phyloP scores from a whole-genome alignment of 2,888 invertebrate genomes.

The Drosophila multiciliata region DNA sequence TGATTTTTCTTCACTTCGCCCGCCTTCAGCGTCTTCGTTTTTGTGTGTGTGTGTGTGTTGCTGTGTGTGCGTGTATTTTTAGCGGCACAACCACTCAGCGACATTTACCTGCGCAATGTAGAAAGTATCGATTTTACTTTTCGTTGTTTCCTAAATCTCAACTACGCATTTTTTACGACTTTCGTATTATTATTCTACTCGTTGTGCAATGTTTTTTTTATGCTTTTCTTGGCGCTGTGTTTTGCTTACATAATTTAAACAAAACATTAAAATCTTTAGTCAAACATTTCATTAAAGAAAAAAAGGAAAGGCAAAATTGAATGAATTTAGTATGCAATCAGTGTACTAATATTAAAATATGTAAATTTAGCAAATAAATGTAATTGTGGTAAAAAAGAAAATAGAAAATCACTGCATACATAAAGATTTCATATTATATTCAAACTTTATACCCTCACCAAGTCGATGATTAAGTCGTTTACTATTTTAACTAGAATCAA shows the following conservation, averaged over 20 bases:
- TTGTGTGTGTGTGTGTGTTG: neutral
- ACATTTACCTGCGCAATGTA: conserved; percentile 41
- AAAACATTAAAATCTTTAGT: neutral
- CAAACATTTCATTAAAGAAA: neutral
- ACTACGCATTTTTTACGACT: neutral
- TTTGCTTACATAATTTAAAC: neutral
- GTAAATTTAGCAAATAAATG: neutral
- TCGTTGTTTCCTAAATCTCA: conserved; percentile 13
- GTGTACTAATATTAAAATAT: neutral
- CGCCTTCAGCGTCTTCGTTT: conserved; percentile 2
- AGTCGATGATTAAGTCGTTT: conserved; percentile 10
- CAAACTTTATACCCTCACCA: neutral
- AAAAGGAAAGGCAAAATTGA: too few relatives aligned
- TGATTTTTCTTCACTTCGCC: conserved; percentile 45
- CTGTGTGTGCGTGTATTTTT: conserved; percentile 9
- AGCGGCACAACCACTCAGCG: conserved; percentile 20
- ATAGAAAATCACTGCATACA: neutral
- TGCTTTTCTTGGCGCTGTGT: neutral
- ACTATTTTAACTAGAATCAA: neutral
- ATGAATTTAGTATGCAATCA: neutral
- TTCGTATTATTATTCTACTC: neutral
- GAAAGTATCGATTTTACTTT: conserved; percentile 41
- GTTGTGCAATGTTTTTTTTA: neutral
- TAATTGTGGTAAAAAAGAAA: neutral
- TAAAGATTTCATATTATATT: neutral